Conservation (phyloP, 2,113 vertebrate genomes). For the Cebidichthys violaceus region DNA sequence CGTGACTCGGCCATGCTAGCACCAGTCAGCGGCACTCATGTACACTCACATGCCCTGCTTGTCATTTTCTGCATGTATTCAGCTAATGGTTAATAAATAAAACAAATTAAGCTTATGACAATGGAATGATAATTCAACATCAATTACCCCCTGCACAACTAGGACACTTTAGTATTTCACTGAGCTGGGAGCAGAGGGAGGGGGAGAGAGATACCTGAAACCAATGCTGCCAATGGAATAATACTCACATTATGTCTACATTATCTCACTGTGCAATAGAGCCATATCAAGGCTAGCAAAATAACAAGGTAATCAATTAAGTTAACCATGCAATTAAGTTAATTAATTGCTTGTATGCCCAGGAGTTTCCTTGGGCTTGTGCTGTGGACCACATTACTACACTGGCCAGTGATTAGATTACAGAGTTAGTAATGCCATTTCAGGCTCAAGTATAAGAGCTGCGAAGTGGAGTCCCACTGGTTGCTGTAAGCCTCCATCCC, state of each 20-base stretch:
- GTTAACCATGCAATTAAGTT: slow-evolving; percentile 80
- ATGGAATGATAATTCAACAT: slow-evolving; percentile 66
- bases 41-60: slow-evolving; percentile 23
- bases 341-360: slow-evolving; percentile 83
- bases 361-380: slow-evolving; percentile 69
- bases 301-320: slow-evolving; percentile 83
- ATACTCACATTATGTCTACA: slow-evolving; percentile 71
- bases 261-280: slow-evolving; percentile 69
- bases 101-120: slow-evolving; percentile 72
- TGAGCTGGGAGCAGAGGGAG: slow-evolving; percentile 28
- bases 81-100: slow-evolving; percentile 76
- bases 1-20: slow-evolving; percentile 32
- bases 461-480: slow-evolving; percentile 69
- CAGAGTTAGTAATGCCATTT: slow-evolving; percentile 72
- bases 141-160: slow-evolving; percentile 64
- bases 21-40: slow-evolving; percentile 43
- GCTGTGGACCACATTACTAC: slow-evolving; percentile 68
- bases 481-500: slow-evolving; percentile 46
- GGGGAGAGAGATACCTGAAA: slow-evolving; percentile 56
- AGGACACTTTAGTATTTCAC: slow-evolving; percentile 54
- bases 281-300: slow-evolving; percentile 73
- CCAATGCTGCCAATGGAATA: slow-evolving; percentile 51
- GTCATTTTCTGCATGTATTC: slow-evolving; percentile 52
- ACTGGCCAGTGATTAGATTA: slow-evolving; percentile 78
- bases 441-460: slow-evolving; percentile 65